Base-by-base conservation (phyloP, 1,140 invertebrate genomes). In the Ips typographus region DNA sequence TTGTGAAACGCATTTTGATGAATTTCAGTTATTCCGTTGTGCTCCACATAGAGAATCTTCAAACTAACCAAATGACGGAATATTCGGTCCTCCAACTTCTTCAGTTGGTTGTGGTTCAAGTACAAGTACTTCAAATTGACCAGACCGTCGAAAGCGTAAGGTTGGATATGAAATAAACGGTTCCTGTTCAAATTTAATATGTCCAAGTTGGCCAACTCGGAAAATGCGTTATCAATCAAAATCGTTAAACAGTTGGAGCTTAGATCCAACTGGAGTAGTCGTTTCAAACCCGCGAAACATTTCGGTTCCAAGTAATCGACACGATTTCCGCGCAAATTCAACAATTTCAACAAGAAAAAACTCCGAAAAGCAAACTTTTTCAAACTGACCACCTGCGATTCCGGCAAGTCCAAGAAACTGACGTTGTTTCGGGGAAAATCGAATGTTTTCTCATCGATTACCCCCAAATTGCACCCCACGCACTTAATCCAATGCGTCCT, bases 101-200 rank as follows among this genome's bases (percentile, higher is more conserved):
- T 65, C 22, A 79, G 60, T 42, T 68, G 51, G 66, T 79, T 79
- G 53, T 74, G 36, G 67, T 74, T 79, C 41, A 79, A 64, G 65
- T 78, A 76, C 1, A 79, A 63, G 65, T 78, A 77, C 68, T 74
- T 76, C n/a, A 79, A 62, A 58, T 76, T 77, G 2, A 58, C 70
- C 40, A 79, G 70, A 41, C 76, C 76, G n/a, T 44, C 67, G 61
- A 79, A 79, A 47, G 76, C 77, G n/a, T 78, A 70, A 1, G 71
- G 69, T 36, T 78, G 73, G 8, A 78, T 55, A 22, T 72, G 74
- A 70, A 66, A 71, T 67, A 79, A 72, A 4, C 65, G 68, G 56
- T 79, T 79, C 4, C 65, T 41, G 39, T 75, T 79, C 51, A 79
- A 59, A 59, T 76, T 77, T 37, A 79, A 72, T 40, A 79, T 71